Evolutionary conservation across 2,797 vertebrate genomes (phyloP).

Genomic region (Oreochromis grahami): DNA sequence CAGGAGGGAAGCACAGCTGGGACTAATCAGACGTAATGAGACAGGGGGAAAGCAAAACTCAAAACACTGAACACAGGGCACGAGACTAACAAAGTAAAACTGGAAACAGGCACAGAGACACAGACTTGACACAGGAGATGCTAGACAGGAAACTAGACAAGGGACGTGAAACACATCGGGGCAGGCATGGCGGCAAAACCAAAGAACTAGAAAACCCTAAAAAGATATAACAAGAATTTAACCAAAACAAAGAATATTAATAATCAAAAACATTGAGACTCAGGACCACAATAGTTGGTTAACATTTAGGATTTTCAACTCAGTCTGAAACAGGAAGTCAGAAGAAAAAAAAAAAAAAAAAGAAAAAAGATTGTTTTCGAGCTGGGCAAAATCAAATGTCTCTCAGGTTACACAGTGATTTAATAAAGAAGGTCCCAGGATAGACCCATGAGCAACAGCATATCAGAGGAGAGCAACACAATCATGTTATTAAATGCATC

Average conservation of each 20-base stretch:
- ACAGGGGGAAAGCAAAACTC: not conserved
- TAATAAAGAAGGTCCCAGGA: not conserved
- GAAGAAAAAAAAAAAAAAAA: not conserved
- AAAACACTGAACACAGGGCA: not conserved
- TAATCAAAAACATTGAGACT: not conserved
- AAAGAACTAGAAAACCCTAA: not conserved
- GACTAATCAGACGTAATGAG: not conserved
- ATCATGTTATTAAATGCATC: not conserved
- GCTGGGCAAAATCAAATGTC: not conserved
- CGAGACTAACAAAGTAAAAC: not conserved
- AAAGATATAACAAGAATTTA: not conserved
- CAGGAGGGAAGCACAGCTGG: not conserved
- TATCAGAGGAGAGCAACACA: not conserved
- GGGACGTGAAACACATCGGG: not conserved
- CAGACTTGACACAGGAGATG: rapidly evolving
- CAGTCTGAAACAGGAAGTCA: not conserved
- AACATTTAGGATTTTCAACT: not conserved
- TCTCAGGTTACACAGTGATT: not conserved
- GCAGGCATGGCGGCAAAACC: not conserved
- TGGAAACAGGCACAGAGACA: not conserved
- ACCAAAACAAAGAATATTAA: not conserved
- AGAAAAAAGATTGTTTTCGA: not conserved
- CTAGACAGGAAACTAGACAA: not conserved
- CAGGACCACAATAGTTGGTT: rapidly evolving
- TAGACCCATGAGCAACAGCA: not conserved